Conservation (phyloP, 2,113 vertebrate species). For the Aviceda subcristata region DNA sequence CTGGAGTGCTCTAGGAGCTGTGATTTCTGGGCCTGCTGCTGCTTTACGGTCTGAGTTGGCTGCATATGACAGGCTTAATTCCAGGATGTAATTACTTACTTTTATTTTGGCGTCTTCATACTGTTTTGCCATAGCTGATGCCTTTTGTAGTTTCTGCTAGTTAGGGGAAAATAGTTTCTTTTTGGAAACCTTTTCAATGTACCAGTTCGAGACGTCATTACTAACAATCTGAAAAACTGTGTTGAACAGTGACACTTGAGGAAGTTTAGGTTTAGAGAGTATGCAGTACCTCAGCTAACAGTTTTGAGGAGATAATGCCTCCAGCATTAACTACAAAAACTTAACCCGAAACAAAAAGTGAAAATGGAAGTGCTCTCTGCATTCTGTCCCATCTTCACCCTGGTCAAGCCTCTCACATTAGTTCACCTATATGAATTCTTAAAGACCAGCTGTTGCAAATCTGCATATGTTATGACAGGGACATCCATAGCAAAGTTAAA, state of each 20-base stretch:
- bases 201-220: not conserved
- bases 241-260: not conserved
- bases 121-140: not conserved
- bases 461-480: not conserved
- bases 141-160: not conserved
- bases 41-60: not conserved
- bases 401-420: not conserved
- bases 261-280: not conserved
- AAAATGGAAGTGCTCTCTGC: not conserved
- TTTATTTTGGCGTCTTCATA: not conserved
- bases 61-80: not conserved
- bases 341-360: not conserved
- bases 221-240: not conserved
- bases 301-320: not conserved
- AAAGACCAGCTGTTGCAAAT: not conserved
- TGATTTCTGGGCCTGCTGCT: not conserved
- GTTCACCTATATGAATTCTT: not conserved
- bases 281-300: not conserved
- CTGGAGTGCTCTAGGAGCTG: not conserved
- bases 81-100: not conserved
- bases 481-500: constrained; percentile 5
- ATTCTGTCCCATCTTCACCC: not conserved
- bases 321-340: not conserved
- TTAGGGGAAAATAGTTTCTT: not conserved
- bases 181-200: not conserved